Base-by-base conservation (phyloP, 53 echinoderm and acorn worm genomes). In the Patiria pectinifera region DNA sequence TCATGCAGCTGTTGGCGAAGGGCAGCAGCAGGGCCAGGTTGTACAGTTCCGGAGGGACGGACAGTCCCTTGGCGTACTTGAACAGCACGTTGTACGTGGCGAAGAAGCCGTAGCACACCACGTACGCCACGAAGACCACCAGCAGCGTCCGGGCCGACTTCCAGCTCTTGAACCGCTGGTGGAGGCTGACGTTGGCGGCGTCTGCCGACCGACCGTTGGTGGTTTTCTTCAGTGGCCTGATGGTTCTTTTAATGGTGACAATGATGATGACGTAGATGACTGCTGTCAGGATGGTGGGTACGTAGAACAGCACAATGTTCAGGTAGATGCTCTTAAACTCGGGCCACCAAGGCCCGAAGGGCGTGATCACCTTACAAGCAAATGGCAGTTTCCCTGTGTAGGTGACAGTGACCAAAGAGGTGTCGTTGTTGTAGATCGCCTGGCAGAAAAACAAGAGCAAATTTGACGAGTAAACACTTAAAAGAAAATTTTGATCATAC, bases 251-350 rank as follows among this genome's bases (percentile, higher is more conserved):
- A n/a, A 98, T 94, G 71, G 87, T 49, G 13, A 92, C 60, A 66
- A 98, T 82, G 71, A 98, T 97, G 49, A 72, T 11, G 3, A 93
- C 84, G 89, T 96, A 97, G 47, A 96, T 80, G 58, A 89, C 25
- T 48, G 96, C 80, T 6, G 97, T 97, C 69, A 96, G 92, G 61
- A 93, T 53, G 25, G 91, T 95, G 45, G 98, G 98, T 3, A 97
- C 69, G 86, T 92, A 96, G 82, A 96, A 98, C 18, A 98, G 87
- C 24, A 96, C 74, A 26, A 98, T 79, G 85, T 98, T 94, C 59
- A 98, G 85, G 89, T 98, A 98, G 14, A 97, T 83, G 22, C 96
- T 95, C 91, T 98, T 97, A 71, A 95, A 97, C 13, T 91, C 93
- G 21, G 91, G 82, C 83, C 92, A 97, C 96, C 96, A 95, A 0